A percentile compares a stretch with the other conserved stretches of the same genome.
Evolutionary conservation across 2,888 invertebrate genomes (phyloP).

Genomic region (Ochropleura plecta): DNA sequence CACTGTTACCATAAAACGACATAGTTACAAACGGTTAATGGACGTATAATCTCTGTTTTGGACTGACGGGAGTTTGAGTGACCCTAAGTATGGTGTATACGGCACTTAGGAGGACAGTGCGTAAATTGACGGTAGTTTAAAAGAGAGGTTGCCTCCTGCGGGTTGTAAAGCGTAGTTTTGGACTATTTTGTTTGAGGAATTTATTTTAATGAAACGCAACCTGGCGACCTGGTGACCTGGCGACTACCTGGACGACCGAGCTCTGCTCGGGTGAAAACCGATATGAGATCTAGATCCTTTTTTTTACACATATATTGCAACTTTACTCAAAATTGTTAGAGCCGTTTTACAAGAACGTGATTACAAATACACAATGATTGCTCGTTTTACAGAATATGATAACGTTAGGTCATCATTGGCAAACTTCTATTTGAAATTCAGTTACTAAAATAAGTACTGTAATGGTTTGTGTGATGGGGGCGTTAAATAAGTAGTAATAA

Average conservation of each 20-base stretch:
- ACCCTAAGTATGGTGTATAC: slow-evolving; percentile 40
- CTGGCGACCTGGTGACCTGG: too few relatives aligned
- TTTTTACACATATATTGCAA: too few relatives aligned
- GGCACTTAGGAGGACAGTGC: slow-evolving; percentile 42
- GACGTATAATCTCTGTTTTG: slow-evolving; percentile 41
- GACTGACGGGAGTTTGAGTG: slow-evolving; percentile 24
- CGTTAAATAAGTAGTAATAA: too few relatives aligned
- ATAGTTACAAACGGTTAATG: slow-evolving; percentile 42
- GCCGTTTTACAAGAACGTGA: too few relatives aligned
- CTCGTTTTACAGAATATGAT: neutral
- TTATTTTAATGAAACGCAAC: neutral
- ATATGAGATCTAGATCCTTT: too few relatives aligned
- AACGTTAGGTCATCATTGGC: slow-evolving; percentile 3
- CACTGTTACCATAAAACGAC: slow-evolving; percentile 40
- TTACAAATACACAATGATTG: too few relatives aligned
- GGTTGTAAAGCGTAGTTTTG: slow-evolving; percentile 12
- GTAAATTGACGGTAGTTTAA: slow-evolving; percentile 43
- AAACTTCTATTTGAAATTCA: neutral
- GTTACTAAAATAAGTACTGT: neutral
- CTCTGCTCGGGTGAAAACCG: too few relatives aligned
- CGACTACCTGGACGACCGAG: too few relatives aligned
- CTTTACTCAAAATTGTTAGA: too few relatives aligned
- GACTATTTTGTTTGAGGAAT: slow-evolving; percentile 5
- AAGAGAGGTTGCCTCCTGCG: slow-evolving; percentile 11
- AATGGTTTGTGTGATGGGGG: too few relatives aligned